Base-by-base conservation (phyloP, 2,797 vertebrate species). In the Avahi laniger region DNA sequence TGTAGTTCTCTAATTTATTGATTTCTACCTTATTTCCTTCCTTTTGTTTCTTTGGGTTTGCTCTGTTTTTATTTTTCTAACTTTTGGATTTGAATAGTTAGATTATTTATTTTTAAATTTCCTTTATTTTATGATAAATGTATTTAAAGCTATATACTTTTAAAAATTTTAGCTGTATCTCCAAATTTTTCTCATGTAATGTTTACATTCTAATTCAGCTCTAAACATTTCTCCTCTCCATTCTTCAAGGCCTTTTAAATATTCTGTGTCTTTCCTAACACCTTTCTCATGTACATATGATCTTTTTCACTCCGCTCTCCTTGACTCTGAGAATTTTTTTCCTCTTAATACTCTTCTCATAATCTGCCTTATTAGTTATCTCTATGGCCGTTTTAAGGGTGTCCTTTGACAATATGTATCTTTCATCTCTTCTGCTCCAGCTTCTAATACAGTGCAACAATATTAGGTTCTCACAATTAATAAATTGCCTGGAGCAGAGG, bases 31-130 rank as follows among this genome's bases (percentile, higher is more conserved):
- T 61, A 26, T 63, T 63, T 70, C 35, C 46, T 72, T 92, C 30
- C 57, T 93, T 87, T 90, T 83, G 12, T 82, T 73, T 73, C 69
- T 88, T 88, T 79, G 43, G 14, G 52, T 61, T 94, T 92, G 24
- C 73, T 81, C 28, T 78, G 43, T 9, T 30, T 24, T 85, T 72
- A 38, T 67, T 33, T 12, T 38, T 26, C 24, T 38, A 63, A n/a
- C 30, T 75, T 88, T 59, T 87, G 65, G 4, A 92, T 90, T 92
- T 70, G 38, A 80, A 72, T 90, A 26, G 11, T 95, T 90, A 92
- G 26, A 41, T 93, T 35, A 41, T 70, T 92, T 95, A 69, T 83
- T 84, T 92, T 94, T 63, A 92, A 90, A 38, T 7, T 65, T 17
- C 33, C 80, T 89, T 91, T 94, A 57, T 92, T 92, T 80, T 43